phyloP scores from a whole-genome alignment of 2,113 vertebrate genomes.

The Eleginops maclovinus region DNA sequence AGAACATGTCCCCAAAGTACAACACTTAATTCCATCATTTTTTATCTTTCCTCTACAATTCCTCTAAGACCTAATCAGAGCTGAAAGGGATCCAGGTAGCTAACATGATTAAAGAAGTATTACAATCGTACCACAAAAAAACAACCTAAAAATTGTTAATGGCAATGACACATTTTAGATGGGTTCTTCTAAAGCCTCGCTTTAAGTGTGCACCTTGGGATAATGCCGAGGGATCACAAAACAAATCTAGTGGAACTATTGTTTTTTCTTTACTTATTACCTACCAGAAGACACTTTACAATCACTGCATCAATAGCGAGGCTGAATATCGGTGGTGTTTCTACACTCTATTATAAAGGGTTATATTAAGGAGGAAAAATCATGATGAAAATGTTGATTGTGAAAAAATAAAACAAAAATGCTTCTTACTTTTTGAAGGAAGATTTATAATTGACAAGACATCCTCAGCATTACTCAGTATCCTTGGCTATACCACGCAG shows the following conservation, averaged over 20 bases:
- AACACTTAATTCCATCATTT: background rate
- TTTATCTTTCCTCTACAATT: background rate
- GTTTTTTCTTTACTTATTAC: too few relatives aligned
- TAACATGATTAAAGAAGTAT: background rate
- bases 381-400: too few relatives aligned
- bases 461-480: constrained; percentile 2
- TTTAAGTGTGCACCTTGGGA: too few relatives aligned
- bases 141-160: background rate
- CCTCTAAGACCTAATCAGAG: background rate
- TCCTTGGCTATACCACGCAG: background rate
- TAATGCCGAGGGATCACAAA: too few relatives aligned
- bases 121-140: background rate
- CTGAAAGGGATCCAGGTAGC: background rate
- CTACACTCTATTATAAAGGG: too few relatives aligned
- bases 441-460: background rate
- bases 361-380: too few relatives aligned
- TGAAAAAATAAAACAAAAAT: background rate
- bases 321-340: too few relatives aligned
- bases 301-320: too few relatives aligned
- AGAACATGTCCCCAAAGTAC: background rate
- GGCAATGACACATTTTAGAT: too few relatives aligned
- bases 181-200: too few relatives aligned
- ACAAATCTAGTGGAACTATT: too few relatives aligned
- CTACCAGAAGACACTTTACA: too few relatives aligned
- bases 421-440: background rate